Percentiles rank a stretch among this genome's conserved stretches.
phyloP scores from a whole-genome alignment of 2,888 invertebrate species.

The Eucera pruinosa region DNA sequence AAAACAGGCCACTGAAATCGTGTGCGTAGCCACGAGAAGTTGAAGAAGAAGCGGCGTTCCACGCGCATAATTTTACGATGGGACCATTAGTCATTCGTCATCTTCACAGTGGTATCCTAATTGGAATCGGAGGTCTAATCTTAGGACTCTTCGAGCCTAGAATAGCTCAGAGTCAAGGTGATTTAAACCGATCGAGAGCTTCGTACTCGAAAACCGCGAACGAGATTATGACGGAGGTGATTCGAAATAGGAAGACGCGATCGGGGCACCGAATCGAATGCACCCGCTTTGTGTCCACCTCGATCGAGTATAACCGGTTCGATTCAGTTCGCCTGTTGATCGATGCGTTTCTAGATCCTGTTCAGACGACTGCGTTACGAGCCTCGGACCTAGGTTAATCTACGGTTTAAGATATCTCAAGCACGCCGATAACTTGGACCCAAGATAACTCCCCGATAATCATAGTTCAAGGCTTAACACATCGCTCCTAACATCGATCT shows the following conservation, averaged over 20 bases:
- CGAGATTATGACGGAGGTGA: constrained; percentile 13
- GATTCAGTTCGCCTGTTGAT: constrained; percentile 38
- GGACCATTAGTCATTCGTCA: constrained; percentile 10
- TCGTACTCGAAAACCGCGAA: constrained; percentile 4
- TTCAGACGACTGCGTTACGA: constrained; percentile 32
- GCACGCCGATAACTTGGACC: constrained; percentile 30
- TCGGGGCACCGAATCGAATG: constrained; percentile 21
- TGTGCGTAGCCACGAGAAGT: too few species aligned
- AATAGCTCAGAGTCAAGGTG: constrained; percentile 27
- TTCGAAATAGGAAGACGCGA: constrained; percentile 15
- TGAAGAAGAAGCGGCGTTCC: too few species aligned
- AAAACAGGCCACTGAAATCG: too few species aligned
- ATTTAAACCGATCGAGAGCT: constrained; percentile 2
- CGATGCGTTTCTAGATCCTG: constrained; percentile 56
- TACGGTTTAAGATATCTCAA: constrained; percentile 24
- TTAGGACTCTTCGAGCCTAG: constrained; percentile 1
- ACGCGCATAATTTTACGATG: not conserved
- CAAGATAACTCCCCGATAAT: constrained; percentile 36
- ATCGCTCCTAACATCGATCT: not conserved
- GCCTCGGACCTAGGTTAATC: constrained; percentile 50
- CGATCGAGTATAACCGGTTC: constrained; percentile 49
- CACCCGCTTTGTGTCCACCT: constrained; percentile 25
- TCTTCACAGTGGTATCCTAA: constrained; percentile 7
- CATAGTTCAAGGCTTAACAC: constrained; percentile 22
- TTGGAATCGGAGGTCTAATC: constrained; percentile 24